Evolutionary conservation across 2,888 invertebrate genomes (phyloP).

Genomic region (Latrodectus hesperus): DNA sequence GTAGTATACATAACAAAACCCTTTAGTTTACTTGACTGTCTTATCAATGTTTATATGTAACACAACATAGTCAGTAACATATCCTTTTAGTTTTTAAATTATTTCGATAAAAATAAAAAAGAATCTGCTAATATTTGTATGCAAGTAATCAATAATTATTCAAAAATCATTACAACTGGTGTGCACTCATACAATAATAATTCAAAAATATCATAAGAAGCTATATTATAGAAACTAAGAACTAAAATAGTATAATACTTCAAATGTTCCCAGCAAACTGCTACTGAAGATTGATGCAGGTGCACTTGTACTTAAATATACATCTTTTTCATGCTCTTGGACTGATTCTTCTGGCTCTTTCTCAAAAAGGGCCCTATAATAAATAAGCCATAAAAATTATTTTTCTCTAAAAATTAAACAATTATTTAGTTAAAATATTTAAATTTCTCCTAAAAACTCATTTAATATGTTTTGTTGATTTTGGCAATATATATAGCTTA

Average conservation of each 20-base stretch:
- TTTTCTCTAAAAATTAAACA: background rate
- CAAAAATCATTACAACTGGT: no score
- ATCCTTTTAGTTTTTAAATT: no score
- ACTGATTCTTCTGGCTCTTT: constrained; percentile 72
- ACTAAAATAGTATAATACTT: constrained; percentile 75
- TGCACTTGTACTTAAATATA: constrained; percentile 75
- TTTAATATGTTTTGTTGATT: background rate
- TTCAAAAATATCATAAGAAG: background rate
- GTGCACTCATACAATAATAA: background rate
- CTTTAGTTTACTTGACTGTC: no score
- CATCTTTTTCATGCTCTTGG: constrained; percentile 70
- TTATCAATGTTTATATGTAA: no score
- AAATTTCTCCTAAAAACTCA: background rate
- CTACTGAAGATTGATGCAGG: constrained; percentile 76
- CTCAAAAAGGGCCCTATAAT: constrained; percentile 74
- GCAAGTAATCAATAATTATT: no score
- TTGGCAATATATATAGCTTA: background rate
- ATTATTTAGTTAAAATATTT: background rate
- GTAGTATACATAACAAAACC: no score
- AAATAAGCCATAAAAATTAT: background rate
- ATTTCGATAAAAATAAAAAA: no score
- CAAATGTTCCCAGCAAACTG: constrained; percentile 86
- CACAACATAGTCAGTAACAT: no score
- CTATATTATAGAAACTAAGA: no score
- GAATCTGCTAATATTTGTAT: no score